phyloP scores from a whole-genome alignment of 1,140 invertebrate species.

The Drosophila nasuta region DNA sequence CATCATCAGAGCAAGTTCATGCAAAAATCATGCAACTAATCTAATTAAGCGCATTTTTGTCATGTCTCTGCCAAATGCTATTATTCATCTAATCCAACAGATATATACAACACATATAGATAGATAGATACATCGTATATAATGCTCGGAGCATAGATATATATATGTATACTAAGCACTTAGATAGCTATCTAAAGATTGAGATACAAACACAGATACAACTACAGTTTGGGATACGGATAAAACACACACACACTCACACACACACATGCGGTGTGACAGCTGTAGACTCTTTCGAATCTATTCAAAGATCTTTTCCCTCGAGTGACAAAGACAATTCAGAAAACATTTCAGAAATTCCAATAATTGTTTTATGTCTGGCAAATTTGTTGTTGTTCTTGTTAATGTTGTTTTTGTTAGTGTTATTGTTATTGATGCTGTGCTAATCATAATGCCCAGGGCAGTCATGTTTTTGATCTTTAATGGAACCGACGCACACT shows the following conservation, averaged over 20 bases:
- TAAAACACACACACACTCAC: constrained; percentile 16
- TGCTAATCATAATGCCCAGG: neutral
- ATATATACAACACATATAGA: constrained; percentile 15
- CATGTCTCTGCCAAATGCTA: constrained; percentile 59
- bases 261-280: neutral
- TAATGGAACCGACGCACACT: no score
- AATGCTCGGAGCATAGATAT: neutral
- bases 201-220: constrained; percentile 7
- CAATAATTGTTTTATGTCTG: constrained; percentile 59
- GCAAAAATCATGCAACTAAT: constrained; percentile 58
- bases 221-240: constrained; percentile 16
- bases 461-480: neutral
- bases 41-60: constrained; percentile 64
- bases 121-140: neutral
- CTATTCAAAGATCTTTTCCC: constrained; percentile 40
- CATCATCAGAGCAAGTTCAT: constrained; percentile 55
- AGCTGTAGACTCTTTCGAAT: constrained; percentile 37
- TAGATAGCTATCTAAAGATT: constrained; percentile 10
- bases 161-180: neutral
- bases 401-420: neutral
- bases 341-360: constrained; percentile 56
- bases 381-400: constrained; percentile 1
- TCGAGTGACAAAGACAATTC: constrained; percentile 23
- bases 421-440: no score
- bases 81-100: constrained; percentile 59